Evolutionary conservation across 2,888 invertebrate genomes (phyloP), one percentile per base, ranked within the genome.

Genomic region (Caenorhabditis sinica): DNA sequence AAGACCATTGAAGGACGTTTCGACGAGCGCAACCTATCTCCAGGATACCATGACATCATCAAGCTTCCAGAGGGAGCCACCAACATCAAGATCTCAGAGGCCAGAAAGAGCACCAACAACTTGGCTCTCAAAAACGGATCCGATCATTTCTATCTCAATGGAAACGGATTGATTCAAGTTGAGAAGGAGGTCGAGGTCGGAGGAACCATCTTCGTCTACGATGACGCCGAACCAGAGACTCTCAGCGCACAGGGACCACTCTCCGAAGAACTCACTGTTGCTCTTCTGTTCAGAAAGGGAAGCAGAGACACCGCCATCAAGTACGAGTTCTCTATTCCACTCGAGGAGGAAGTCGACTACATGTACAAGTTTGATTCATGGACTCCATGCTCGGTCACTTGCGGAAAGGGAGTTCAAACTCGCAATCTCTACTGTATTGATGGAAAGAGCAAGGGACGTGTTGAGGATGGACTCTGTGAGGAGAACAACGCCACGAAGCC

Each of bases 101-200:
- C 95, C 2, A 94, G 94, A 56, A 95, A 96, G 1, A 96, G 97
- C 0, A 96, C 95, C 92, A 98, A 98, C 94, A 97, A 97, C 93
- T 94, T 97, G 89, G 97, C 97, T 6, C 94, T 97, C 66, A 95
- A 97, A 87, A 96, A 96, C 93, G 94, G 95, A 75, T 94, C 95
- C 63, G 96, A 96, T 4, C 95, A 96, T 89, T 98, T 96, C 93
- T 97, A 96, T 93, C 94, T 98, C 71, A 98, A 98, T 93, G 98
- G 98, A 0, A 96, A 97, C 93, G 97, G 96, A 95, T 95, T 96
- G 92, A 97, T 98, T 92, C 96, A 97, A 94, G 96, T 96, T n/a
- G 91, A 91, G 81, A 90, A 89, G 73, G 90, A 92, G 58, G 88
- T 92, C 33, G 88, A 94, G 81, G 96, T 97, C 91, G 96, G 96